A percentile compares a stretch with the other conserved stretches of the same genome.
phyloP scores from a whole-genome alignment of 2,797 vertebrate genomes.

The Rallus crepitans region DNA sequence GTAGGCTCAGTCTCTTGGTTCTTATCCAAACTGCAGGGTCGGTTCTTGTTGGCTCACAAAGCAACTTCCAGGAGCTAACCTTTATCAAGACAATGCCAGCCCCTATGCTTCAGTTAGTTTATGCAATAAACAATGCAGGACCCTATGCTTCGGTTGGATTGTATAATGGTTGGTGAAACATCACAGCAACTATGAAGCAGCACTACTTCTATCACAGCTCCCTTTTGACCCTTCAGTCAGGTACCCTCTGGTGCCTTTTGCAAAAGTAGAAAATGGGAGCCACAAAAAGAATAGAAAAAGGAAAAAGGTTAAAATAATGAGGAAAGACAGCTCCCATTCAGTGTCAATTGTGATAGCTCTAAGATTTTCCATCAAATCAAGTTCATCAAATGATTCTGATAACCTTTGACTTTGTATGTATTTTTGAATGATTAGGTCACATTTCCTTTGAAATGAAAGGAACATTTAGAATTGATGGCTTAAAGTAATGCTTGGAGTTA shows the following conservation, averaged over 20 bases:
- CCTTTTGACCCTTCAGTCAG: too few species aligned
- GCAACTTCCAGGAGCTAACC: too few species aligned
- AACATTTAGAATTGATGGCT: background rate
- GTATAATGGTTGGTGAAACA: too few species aligned
- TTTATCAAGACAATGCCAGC: too few species aligned
- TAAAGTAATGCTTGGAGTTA: background rate
- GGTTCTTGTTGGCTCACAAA: too few species aligned
- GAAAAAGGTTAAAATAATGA: fast-evolving
- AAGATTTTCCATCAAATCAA: background rate
- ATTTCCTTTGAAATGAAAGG: background rate
- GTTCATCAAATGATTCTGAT: background rate
- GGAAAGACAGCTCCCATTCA: background rate
- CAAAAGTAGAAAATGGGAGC: background rate
- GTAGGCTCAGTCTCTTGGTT: too few species aligned
- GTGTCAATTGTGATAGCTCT: background rate
- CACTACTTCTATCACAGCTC: too few species aligned
- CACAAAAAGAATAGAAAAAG: background rate
- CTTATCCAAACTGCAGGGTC: too few species aligned
- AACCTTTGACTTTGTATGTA: background rate
- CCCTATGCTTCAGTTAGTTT: too few species aligned
- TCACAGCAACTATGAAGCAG: too few species aligned
- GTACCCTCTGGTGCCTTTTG: background rate
- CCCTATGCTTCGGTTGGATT: too few species aligned
- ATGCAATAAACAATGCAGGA: too few species aligned
- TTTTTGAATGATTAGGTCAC: background rate